Evolutionary conservation across 2,113 vertebrate genomes (phyloP).

Genomic region (Abramis brama): DNA sequence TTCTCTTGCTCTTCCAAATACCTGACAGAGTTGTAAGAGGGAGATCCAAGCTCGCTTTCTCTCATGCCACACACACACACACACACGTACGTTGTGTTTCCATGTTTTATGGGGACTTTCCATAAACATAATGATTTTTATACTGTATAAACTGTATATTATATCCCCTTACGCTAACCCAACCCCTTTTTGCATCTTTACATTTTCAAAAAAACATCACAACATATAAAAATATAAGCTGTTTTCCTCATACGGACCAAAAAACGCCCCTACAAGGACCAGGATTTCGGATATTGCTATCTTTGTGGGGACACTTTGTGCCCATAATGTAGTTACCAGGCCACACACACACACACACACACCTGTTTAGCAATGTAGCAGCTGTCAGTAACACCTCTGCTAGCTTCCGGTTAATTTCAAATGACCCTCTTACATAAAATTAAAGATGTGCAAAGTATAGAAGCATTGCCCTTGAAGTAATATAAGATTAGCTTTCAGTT

Average conservation of each 20-base stretch:
- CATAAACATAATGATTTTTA: too few relatives aligned
- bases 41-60: background rate
- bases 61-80: background rate
- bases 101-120: too few relatives aligned
- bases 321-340: too few relatives aligned
- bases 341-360: background rate
- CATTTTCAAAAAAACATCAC: background rate
- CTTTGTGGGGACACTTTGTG: too few relatives aligned
- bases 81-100: background rate
- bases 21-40: background rate
- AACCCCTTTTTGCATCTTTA: background rate
- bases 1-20: background rate
- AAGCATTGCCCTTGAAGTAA: background rate
- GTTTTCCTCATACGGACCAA: background rate
- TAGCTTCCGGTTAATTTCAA: slow-evolving; percentile 65
- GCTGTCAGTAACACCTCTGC: slow-evolving; percentile 66
- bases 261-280: too few relatives aligned
- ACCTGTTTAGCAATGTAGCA: slow-evolving; percentile 10
- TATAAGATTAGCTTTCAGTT: background rate
- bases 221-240: too few relatives aligned
- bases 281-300: too few relatives aligned
- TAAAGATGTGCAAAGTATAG: background rate
- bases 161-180: too few relatives aligned
- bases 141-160: too few relatives aligned
- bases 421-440: slow-evolving; percentile 62